Evolutionary conservation across 2,113 vertebrate genomes (phyloP).

Genomic region (Proterorhinus semilunaris): DNA sequence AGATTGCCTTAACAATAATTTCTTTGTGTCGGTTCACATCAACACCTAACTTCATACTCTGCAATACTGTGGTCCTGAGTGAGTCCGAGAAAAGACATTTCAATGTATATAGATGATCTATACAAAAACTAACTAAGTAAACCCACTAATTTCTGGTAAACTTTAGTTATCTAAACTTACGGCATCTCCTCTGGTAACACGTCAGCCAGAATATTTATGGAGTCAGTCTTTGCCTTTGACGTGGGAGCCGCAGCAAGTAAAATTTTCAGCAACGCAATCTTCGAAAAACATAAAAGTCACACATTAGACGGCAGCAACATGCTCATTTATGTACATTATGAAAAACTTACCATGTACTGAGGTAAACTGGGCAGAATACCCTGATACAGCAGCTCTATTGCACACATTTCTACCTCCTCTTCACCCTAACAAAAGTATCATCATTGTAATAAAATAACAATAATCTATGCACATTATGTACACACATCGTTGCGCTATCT

Average conservation of each 20-base stretch:
- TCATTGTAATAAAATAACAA: not conserved
- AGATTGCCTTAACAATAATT: constrained; percentile 97
- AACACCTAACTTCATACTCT: constrained; percentile 98
- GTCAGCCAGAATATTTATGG: constrained; percentile 97
- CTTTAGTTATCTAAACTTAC: constrained; percentile 76
- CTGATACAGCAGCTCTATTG: constrained; percentile 93
- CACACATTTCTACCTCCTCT: constrained; percentile 91
- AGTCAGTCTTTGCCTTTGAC: constrained; percentile 98
- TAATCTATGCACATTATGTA: not conserved
- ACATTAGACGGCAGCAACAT: not conserved
- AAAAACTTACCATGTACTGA: constrained; percentile 93
- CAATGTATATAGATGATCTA: not conserved
- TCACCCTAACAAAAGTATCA: constrained; percentile 80
- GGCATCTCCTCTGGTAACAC: constrained; percentile 98
- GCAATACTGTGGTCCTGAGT: constrained; percentile 90
- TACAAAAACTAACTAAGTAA: not conserved
- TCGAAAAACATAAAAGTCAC: not conserved
- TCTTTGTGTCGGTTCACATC: constrained; percentile 98
- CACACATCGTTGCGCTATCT: not conserved
- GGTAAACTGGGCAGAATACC: constrained; percentile 95
- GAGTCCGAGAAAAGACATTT: constrained; percentile 27
- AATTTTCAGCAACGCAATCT: constrained; percentile 98
- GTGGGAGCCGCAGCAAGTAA: constrained; percentile 95
- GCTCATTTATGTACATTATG: not conserved
- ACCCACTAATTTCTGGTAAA: not conserved